Evolutionary conservation across 2,888 invertebrate species (phyloP), one percentile per base, ranked within the genome.

Genomic region (Athalia cordata): DNA sequence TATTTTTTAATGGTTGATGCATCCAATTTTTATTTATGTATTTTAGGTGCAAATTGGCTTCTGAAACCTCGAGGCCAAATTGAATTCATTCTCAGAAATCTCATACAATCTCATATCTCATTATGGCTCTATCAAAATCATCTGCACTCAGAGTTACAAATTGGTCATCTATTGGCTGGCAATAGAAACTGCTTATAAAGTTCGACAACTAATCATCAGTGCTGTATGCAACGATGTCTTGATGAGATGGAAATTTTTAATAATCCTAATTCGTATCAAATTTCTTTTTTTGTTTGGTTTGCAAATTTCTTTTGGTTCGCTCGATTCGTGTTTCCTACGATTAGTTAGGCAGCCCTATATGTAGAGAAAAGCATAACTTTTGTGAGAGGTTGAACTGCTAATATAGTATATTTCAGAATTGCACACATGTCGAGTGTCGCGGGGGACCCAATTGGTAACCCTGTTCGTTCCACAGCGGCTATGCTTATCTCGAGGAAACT

Each of bases 401-500:
- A 9, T 64, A 64, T n/a, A 45, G n/a, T 55, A 55, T 55, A 55
- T n/a, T n/a, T n/a, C 55, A 9, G 55, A n/a, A 9, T 55, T n/a
- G 55, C n/a, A n/a, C 9, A 55, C 55, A 55, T 15, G 57, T 57
- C 47, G 45, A 72, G 57, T 11, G 5, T 7, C 11, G 62, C 15
- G 15, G 11, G 8, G 8, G n/a, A 78, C 82, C 79, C 83, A 75
- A 83, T 83, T 79, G 83, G 83, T 83, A 83, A 81, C 81, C 80
- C 79, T 80, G 79, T 79, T 78, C 77, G 74, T 62, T 74, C 64
- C 45, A 47, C 74, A 64, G 74, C 78, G 78, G 64, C 81, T 83
- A 84, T 85, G 86, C 88, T 87, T 86, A 85, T 87, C 87, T 85
- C 85, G 81, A 81, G 85, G 59, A 88, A 88, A 88, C 87, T 87